Evolutionary conservation across 1,140 invertebrate species (phyloP).

Genomic region (Drosophila ironensis): DNA sequence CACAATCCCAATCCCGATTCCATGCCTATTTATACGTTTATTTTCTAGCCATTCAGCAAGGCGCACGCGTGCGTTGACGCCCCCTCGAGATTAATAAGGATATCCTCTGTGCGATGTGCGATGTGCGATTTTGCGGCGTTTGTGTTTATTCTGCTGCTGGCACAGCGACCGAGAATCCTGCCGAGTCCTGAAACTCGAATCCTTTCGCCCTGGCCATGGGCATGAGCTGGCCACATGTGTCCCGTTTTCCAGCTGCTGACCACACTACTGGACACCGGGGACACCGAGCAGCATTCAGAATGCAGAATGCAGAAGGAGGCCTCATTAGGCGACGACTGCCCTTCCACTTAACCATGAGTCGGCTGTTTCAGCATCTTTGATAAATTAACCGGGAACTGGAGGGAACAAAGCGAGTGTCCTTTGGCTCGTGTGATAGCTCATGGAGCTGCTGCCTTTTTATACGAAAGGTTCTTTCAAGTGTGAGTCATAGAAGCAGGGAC

Average conservation of each 20-base stretch:
- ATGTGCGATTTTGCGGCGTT: too few species aligned
- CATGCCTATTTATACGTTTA: too few species aligned
- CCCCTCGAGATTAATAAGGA: conserved; percentile 77
- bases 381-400: conserved; percentile 35
- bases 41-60: conserved; percentile 8
- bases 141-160: conserved; percentile 56
- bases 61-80: conserved; percentile 45
- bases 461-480: too few species aligned
- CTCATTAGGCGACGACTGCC: conserved; percentile 64
- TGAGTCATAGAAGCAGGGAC: too few species aligned
- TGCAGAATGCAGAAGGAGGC: neutral
- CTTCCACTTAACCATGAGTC: conserved; percentile 73
- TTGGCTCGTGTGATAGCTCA: conserved; percentile 25
- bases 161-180: conserved; percentile 3
- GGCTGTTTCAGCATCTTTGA: conserved; percentile 54
- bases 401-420: conserved; percentile 7
- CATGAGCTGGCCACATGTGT: conserved; percentile 33
- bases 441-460: too few species aligned
- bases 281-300: conserved; percentile 8
- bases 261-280: conserved; percentile 59
- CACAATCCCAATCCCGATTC: neutral
- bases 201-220: conserved; percentile 52
- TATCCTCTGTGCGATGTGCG: conserved; percentile 20
- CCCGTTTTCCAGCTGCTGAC: conserved; percentile 69
- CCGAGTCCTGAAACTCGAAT: conserved; percentile 16